These are phyloP conservation scores for Adineta ricciae DNA, from an alignment of 2,888 invertebrate species.

Conservation along the genomic window DNA sequence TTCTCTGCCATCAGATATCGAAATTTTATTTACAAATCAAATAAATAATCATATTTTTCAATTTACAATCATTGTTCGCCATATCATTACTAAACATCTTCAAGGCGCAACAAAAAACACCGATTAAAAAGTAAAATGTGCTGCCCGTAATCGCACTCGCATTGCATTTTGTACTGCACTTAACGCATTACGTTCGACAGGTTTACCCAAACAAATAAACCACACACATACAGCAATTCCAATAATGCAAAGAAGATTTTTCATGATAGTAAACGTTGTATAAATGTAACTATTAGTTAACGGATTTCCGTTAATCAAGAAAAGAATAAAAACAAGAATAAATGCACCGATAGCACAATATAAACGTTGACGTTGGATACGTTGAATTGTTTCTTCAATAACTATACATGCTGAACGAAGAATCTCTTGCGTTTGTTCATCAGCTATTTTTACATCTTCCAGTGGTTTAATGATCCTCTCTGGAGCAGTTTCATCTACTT, in stretches of 20 bases:
- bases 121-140: background rate
- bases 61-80: background rate
- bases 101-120: background rate
- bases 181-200: background rate
- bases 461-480: background rate
- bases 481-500: background rate
- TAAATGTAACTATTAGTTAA: background rate
- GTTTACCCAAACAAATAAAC: slow-evolving; percentile 2
- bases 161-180: slow-evolving; percentile 14
- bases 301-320: background rate
- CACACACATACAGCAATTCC: background rate
- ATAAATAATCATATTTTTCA: background rate
- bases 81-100: background rate
- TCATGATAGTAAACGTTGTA: background rate
- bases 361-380: background rate
- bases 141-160: background rate
- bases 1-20: no score
- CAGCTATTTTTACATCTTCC: background rate
- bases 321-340: background rate
- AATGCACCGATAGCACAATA: background rate
- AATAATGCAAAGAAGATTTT: background rate
- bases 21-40: no score
- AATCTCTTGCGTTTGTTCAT: background rate
- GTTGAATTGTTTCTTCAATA: slow-evolving; percentile 13
- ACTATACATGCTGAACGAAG: background rate